A percentile compares a stretch with the other conserved stretches of the same genome.
Conservation (phyloP, 2,797 vertebrate genomes). For the Mus spretus region DNA sequence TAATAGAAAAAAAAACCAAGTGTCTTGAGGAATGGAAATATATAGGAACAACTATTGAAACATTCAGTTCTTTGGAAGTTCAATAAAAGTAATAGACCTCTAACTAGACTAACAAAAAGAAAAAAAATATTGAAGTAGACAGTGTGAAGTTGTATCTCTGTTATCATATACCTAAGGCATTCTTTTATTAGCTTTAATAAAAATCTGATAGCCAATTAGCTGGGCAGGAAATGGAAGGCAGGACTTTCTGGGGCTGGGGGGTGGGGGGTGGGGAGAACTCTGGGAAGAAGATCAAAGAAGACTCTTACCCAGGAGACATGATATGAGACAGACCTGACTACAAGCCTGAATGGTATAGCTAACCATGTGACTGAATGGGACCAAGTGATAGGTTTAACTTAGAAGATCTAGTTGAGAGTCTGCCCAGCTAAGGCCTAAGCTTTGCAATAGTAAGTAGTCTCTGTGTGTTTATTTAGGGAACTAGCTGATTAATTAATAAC, state of each 20-base stretch:
- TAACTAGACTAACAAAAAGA: neutral
- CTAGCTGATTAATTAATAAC: too few relatives aligned
- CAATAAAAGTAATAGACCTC: neutral
- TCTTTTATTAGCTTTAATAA: neutral
- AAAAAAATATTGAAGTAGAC: neutral
- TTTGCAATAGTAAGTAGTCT: too few relatives aligned
- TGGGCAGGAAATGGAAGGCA: neutral
- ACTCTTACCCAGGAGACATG: too few relatives aligned
- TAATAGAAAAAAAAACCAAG: conserved; percentile 5
- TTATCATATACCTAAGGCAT: neutral
- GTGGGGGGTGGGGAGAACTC: neutral
- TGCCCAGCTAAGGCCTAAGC: too few relatives aligned
- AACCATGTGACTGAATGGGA: too few relatives aligned
- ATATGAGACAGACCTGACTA: too few relatives aligned
- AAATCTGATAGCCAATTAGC: neutral
- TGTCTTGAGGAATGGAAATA: neutral
- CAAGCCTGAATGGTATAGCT: too few relatives aligned
- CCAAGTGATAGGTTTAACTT: too few relatives aligned
- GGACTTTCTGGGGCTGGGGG: neutral
- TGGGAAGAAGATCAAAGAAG: too few relatives aligned
- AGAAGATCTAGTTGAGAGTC: too few relatives aligned
- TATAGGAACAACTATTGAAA: neutral
- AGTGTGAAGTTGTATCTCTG: neutral
- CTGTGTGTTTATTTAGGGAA: too few relatives aligned
- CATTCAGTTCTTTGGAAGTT: neutral